Conservation (phyloP, 2,113 vertebrate genomes). For the Anseranas semipalmata region DNA sequence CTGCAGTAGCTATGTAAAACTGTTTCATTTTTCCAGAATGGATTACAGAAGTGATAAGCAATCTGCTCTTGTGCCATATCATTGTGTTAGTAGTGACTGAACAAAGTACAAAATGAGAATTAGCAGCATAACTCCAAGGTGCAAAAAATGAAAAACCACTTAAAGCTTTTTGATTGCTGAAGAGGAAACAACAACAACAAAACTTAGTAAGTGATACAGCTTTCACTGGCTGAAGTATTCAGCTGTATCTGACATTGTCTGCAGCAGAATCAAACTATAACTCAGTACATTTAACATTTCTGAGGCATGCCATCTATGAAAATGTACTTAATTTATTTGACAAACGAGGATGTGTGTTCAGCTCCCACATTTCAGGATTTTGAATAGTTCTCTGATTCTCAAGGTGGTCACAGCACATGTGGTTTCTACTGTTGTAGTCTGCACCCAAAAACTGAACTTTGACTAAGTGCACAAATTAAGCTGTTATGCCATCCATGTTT, state of each 20-base stretch:
- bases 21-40: not conserved
- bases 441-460: not conserved
- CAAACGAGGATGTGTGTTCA: not conserved
- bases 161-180: not conserved
- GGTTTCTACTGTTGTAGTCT: not conserved
- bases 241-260: not conserved
- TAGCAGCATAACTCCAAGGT: not conserved
- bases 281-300: not conserved
- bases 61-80: not conserved
- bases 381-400: not conserved
- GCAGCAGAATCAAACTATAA: not conserved
- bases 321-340: not conserved
- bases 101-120: not conserved
- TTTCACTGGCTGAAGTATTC: not conserved
- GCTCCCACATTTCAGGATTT: not conserved
- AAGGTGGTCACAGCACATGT: not conserved
- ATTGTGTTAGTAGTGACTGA: not conserved
- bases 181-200: not conserved
- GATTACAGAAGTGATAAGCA: constrained; percentile 4
- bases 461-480: not conserved
- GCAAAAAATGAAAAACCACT: not conserved
- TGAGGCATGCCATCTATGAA: not conserved
- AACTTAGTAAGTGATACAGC: not conserved
- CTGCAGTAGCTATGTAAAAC: not conserved
- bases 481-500: not conserved